phyloP scores from a whole-genome alignment of 2,888 invertebrate genomes.

The Sinopyrophorus schimmeli region DNA sequence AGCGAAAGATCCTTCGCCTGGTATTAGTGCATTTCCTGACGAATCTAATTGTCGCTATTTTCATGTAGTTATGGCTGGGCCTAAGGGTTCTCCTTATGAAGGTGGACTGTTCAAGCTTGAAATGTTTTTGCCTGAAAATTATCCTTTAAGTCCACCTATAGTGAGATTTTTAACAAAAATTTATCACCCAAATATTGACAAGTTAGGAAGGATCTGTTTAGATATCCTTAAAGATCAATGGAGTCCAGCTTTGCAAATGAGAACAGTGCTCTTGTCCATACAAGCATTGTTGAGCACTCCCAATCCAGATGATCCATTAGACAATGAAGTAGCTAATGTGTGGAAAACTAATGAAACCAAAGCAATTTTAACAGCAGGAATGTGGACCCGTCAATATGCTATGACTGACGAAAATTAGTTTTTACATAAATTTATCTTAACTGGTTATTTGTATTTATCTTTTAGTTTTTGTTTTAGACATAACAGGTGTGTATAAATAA shows the following conservation, averaged over 20 bases:
- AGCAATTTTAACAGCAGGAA: slow-evolving; percentile 92
- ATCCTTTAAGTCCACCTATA: slow-evolving; percentile 99
- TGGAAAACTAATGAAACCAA: slow-evolving; percentile 98
- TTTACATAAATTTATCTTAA: neutral
- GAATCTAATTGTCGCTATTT: slow-evolving; percentile 96
- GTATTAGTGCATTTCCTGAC: slow-evolving; percentile 95
- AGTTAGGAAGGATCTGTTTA: slow-evolving; percentile 97
- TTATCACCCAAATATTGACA: slow-evolving; percentile 99
- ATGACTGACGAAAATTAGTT: slow-evolving; percentile 10
- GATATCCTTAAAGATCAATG: slow-evolving; percentile 98
- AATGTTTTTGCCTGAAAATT: slow-evolving; percentile 98
- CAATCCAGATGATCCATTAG: slow-evolving; percentile 98
- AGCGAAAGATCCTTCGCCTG: slow-evolving; percentile 97
- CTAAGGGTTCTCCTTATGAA: slow-evolving; percentile 96
- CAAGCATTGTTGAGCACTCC: slow-evolving; percentile 98
- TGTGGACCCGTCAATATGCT: slow-evolving; percentile 92
- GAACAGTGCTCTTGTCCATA: slow-evolving; percentile 97
- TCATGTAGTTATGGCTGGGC: slow-evolving; percentile 94
- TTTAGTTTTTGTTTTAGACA: neutral
- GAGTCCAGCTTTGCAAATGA: slow-evolving; percentile 99
- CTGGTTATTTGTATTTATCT: neutral
- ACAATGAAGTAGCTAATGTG: slow-evolving; percentile 97
- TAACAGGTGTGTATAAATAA: neutral
- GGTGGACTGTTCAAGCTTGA: slow-evolving; percentile 98
- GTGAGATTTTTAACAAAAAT: slow-evolving; percentile 99